These are phyloP conservation scores for Galemys pyrenaicus DNA, from an alignment of 2,113 vertebrate genomes.

Conservation along the genomic window DNA sequence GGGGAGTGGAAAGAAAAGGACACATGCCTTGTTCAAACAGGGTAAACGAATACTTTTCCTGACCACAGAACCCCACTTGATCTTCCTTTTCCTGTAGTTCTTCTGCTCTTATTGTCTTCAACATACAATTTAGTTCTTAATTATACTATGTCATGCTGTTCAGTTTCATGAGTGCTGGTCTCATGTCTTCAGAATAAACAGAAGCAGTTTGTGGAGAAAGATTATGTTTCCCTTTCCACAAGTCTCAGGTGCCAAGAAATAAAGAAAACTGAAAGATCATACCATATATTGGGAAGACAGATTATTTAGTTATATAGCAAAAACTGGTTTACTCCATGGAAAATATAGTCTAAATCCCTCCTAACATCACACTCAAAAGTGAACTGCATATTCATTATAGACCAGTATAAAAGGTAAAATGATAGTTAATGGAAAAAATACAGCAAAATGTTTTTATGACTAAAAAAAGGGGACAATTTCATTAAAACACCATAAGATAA, in stretches of 20 bases:
- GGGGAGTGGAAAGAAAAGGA: neutral
- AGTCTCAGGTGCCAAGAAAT: neutral
- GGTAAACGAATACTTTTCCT: conserved; percentile 36
- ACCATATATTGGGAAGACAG: neutral
- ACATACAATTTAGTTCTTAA: conserved; percentile 34
- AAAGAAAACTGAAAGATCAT: neutral
- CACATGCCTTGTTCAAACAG: neutral
- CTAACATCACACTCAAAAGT: neutral
- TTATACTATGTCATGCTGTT: neutral
- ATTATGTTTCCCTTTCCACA: conserved; percentile 21
- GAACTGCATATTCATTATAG: neutral
- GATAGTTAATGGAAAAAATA: neutral
- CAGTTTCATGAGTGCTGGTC: neutral
- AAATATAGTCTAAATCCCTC: neutral
- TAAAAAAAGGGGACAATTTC: neutral
- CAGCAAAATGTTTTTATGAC: neutral
- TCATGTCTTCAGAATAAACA: neutral
- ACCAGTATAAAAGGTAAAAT: neutral
- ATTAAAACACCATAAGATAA: neutral
- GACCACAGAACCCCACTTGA: neutral
- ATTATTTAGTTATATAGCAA: neutral
- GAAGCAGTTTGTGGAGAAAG: neutral
- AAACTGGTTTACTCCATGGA: neutral
- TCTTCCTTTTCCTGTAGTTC: conserved; percentile 29
- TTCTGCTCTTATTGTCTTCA: neutral